phyloP scores from a whole-genome alignment of 2,888 invertebrate genomes.

The Zele albiditarsus region DNA sequence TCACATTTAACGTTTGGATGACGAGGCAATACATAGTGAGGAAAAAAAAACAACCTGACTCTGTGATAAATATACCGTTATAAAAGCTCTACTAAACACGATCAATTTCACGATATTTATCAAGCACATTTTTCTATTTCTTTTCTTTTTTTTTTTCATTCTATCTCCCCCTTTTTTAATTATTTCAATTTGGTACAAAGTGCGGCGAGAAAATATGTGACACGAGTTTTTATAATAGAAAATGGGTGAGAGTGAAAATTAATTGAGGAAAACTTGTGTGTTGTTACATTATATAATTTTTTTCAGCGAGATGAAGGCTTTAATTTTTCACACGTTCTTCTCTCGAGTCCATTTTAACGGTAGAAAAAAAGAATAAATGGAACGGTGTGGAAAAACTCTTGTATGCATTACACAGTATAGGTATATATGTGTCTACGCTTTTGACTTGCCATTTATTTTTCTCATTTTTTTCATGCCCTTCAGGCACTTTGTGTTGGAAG shows the following conservation, averaged over 20 bases:
- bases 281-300: conserved; percentile 26
- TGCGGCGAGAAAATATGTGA: conserved; percentile 19
- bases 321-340: conserved; percentile 36
- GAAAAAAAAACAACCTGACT: conserved; percentile 30
- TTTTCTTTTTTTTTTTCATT: conserved; percentile 22
- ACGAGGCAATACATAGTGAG: conserved; percentile 32
- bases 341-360: neutral
- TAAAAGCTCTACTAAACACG: conserved; percentile 23
- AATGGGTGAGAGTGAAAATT: neutral
- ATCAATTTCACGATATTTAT: conserved; percentile 29
- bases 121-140: neutral
- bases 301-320: conserved; percentile 32
- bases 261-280: conserved; percentile 1
- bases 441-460: conserved; percentile 38
- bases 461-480: conserved; percentile 33
- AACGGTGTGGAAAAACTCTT: neutral
- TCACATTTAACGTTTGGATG: conserved; percentile 27
- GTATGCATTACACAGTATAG: neutral
- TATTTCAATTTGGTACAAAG: conserved; percentile 14
- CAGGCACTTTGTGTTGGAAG: conserved; percentile 40
- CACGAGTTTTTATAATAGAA: conserved; percentile 13
- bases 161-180: neutral
- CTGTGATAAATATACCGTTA: conserved; percentile 34
- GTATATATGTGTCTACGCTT: conserved; percentile 31
- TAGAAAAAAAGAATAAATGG: neutral